Evolutionary conservation across 1,140 invertebrate genomes (phyloP).

Genomic region (Oppia nitens): DNA sequence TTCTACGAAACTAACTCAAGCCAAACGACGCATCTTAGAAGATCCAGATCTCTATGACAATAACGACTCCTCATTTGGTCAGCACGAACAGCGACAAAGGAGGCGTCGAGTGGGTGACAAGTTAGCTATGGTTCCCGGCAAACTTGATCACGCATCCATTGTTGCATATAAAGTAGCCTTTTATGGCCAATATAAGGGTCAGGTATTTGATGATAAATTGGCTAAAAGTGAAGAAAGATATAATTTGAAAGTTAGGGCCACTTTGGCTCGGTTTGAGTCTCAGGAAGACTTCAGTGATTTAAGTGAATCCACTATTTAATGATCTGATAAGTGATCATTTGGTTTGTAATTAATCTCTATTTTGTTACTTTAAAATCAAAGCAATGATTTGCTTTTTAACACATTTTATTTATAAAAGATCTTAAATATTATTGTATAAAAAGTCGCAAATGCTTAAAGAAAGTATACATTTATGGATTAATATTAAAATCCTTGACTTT

Average conservation of each 20-base stretch:
- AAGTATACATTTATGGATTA: no score
- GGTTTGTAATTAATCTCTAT: no score
- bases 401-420: no score
- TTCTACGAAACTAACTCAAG: constrained; percentile 44
- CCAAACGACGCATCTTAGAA: constrained; percentile 57
- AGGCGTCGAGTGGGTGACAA: constrained; percentile 51
- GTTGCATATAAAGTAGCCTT: constrained; percentile 19
- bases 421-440: no score
- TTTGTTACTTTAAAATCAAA: no score
- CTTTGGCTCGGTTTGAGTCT: constrained; percentile 13
- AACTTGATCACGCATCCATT: constrained; percentile 71
- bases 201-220: background rate
- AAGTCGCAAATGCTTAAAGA: no score
- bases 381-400: no score
- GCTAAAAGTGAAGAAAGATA: constrained; percentile 7
- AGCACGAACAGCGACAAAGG: constrained; percentile 35
- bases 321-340: no score
- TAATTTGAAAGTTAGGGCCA: constrained; percentile 15
- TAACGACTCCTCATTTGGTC: constrained; percentile 29
- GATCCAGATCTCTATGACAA: constrained; percentile 54
- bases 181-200: constrained; percentile 1
- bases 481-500: no score
- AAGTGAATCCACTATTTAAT: background rate
- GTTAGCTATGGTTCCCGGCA: constrained; percentile 62
- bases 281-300: constrained; percentile 9